phyloP scores from a whole-genome alignment of 2,113 vertebrate species.

The Okapia johnstoni region DNA sequence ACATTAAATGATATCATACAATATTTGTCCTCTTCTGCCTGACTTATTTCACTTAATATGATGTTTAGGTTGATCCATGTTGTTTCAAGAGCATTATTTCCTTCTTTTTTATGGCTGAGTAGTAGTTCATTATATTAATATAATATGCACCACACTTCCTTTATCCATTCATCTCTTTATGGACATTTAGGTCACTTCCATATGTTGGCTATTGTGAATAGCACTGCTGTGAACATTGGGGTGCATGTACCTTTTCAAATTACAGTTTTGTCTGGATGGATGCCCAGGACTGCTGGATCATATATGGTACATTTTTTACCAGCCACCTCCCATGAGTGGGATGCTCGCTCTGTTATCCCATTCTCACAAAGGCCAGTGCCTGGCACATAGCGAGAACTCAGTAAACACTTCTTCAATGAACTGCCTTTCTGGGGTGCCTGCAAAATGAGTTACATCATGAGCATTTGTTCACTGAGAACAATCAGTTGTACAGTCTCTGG shows the following conservation, averaged over 20 bases:
- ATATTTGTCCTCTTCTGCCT: neutral
- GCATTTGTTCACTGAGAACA: neutral
- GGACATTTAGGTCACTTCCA: neutral
- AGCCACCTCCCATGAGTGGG: neutral
- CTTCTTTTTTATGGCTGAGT: neutral
- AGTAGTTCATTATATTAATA: neutral
- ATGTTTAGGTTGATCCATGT: neutral
- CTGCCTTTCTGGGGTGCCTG: neutral
- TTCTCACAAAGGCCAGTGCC: neutral
- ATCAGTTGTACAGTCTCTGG: fast-evolving
- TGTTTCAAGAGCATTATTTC: neutral
- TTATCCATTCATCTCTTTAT: neutral
- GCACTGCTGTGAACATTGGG: neutral
- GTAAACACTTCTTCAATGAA: fast-evolving
- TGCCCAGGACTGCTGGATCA: neutral
- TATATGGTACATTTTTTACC: neutral
- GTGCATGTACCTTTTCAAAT: neutral
- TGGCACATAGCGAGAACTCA: too few relatives aligned
- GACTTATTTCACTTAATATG: neutral
- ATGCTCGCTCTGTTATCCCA: fast-evolving
- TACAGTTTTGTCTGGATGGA: neutral
- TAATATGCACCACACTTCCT: neutral
- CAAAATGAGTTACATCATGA: neutral
- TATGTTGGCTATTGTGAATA: neutral
- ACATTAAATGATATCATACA: neutral